Evolutionary conservation across 2,888 invertebrate genomes (phyloP), one percentile per base, ranked within the genome.

Genomic region (Mycalesis mineus): DNA sequence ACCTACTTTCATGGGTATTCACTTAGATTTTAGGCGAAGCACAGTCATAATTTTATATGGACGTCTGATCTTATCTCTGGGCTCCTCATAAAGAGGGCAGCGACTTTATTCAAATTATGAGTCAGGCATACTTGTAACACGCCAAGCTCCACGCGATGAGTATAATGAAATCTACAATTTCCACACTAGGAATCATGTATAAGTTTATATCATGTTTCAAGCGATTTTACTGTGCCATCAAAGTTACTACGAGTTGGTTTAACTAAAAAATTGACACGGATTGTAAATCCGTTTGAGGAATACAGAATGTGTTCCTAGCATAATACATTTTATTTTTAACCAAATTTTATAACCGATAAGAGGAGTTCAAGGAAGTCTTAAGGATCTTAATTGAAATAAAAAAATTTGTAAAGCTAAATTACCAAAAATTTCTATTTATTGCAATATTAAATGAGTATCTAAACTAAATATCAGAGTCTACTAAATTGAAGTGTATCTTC

Each of bases 71-170:
- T 61, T 67, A 79, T 80, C 78, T 78, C 72, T 74, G 72, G 68
- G 70, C 61, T 69, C 55, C 60, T 63, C 68, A 68, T 80, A 77
- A 80, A 79, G 72, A 77, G 82, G 75, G 68, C 78, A 81, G 75
- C 74, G 77, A 68, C 77, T 71, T 64, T 44, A 55, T 22, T 62
- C 67, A 60, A 62, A 54, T 66, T 61, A 64, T 4, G 36, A 11
- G 36, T 11, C 11, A 1, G 11, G 1, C 36, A 36, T 1, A 36
- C 36, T 36, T 36, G 11, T 36, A 36, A 36, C 11, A 36, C 11
- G 36, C 36, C 11, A 36, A 9, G 11, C 11, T 9, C 3, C 7
- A 9, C 33, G 33, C 33, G 22, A 4, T 22, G 5, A 33, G 7
- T 33, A 1, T 2, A 5, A 36, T 36, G 1, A 4, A 36, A 4